Conservation (phyloP, 2,113 vertebrate species). For the Calidris pugnax region DNA sequence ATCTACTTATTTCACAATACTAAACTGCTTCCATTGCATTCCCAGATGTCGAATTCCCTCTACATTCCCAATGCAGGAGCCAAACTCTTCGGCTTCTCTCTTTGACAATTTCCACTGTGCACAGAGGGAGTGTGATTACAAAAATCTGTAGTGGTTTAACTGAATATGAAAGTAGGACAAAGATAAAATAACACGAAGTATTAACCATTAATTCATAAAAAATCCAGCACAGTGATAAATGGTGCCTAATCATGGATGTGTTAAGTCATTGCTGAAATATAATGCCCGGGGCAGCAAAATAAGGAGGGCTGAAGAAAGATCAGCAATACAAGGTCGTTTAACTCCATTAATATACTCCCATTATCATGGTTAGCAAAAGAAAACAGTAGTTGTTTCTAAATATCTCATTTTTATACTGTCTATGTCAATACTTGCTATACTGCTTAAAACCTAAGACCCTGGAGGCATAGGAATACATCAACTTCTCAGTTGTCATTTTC, state of each 20-base stretch:
- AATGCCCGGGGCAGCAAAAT: neutral
- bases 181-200: neutral
- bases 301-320: neutral
- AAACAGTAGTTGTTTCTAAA: neutral
- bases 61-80: neutral
- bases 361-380: neutral
- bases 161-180: neutral
- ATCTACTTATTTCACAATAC: constrained; percentile 2
- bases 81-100: constrained; percentile 18
- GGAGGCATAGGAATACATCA: neutral
- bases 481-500: neutral
- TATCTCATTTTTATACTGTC: neutral
- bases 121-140: neutral
- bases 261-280: neutral
- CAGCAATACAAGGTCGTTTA: neutral
- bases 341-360: neutral
- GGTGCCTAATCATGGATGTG: neutral
- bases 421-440: neutral
- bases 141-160: constrained; percentile 22
- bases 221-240: neutral
- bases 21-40: neutral
- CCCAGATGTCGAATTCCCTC: neutral
- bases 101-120: neutral
- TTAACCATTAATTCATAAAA: neutral
- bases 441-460: neutral